Evolutionary conservation across 2,113 vertebrate genomes (phyloP), one percentile per base, ranked within the genome.

Genomic region (Nothobranchius furzeri): DNA sequence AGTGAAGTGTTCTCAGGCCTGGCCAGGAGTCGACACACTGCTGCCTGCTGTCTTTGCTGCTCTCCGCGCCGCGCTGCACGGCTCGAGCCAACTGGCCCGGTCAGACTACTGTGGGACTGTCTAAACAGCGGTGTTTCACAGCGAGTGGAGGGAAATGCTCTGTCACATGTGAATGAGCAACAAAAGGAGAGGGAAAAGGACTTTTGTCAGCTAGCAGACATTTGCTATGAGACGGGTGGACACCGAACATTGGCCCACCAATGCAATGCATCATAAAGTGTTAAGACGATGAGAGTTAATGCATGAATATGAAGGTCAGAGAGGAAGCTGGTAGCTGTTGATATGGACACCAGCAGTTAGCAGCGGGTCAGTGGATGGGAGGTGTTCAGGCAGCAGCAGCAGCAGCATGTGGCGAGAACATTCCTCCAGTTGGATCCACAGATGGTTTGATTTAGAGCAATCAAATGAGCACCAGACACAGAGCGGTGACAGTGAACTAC

Each of bases 1-100:
- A 91, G 89, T 85, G 77, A 91, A 90, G 86, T 89, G 87, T 90
- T 92, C 83, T 87, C 88, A 87, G 81, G 70, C 74, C 73, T 74
- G 78, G 85, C 84, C 81, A 75, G 82, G 69, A 84, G 73, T 79
- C 81, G n/a, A 36, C 85, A 86, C 77, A 79, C 75, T 79, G 70
- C 84, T 84, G 87, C 69, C 72, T 85, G 78, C 76, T 79, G 82
- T 85, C 76, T 61, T 73, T 55, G 70, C 7, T 46, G 65, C 75
- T 77, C 74, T 49, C 68, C 55, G 80, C 70, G 54, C 66, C 17
- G 58, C 68, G 52, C 66, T 20, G 58, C 53, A 52, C 4, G 10
- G 51, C 61, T 79, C 49, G 40, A 68, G 78, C 81, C 78, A 82
- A 75, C 49, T 72, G 83, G 52, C 65, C 74, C 9, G 35, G 54